Percentiles rank a stretch among this genome's conserved stretches.
phyloP scores from a whole-genome alignment of 2,797 vertebrate genomes.

The Hoplostethus atlanticus region DNA sequence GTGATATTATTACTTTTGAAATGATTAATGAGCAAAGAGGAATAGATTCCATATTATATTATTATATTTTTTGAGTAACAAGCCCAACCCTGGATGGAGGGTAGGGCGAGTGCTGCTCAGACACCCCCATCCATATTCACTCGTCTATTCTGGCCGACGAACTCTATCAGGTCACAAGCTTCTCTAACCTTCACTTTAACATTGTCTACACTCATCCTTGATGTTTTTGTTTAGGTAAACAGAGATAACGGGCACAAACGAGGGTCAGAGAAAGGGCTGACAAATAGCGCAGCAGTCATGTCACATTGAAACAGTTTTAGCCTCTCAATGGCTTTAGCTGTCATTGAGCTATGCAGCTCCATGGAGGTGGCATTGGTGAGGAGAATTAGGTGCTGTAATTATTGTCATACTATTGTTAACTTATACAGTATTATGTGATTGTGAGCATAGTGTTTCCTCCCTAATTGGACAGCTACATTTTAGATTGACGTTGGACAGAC shows the following conservation, averaged over 20 bases:
- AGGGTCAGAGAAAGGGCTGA: neutral
- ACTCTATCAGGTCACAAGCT: slow-evolving; percentile 19
- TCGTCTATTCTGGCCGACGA: slow-evolving; percentile 10
- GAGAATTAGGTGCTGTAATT: slow-evolving; percentile 36
- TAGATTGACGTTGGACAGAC: slow-evolving; percentile 1
- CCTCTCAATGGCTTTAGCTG: slow-evolving; percentile 22
- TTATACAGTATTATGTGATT: neutral
- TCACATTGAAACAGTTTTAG: slow-evolving; percentile 28
- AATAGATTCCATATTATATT: too few relatives aligned
- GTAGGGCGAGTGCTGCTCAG: neutral
- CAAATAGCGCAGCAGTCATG: neutral
- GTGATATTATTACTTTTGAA: too few relatives aligned
- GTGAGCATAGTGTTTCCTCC: neutral
- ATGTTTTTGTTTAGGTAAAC: slow-evolving; percentile 46
- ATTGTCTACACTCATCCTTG: slow-evolving; percentile 46
- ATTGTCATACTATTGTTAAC: slow-evolving; percentile 27
- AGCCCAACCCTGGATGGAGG: too few relatives aligned
- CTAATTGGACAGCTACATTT: neutral
- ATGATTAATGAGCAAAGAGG: too few relatives aligned
- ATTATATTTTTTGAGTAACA: too few relatives aligned
- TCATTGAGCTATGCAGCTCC: slow-evolving; percentile 34
- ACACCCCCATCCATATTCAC: slow-evolving; percentile 32
- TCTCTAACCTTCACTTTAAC: slow-evolving; percentile 58
- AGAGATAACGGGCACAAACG: slow-evolving; percentile 51
- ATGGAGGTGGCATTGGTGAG: slow-evolving; percentile 27